These are phyloP conservation scores for Amblyopsis rosae DNA, from an alignment of 2,113 vertebrate species.

Conservation along the genomic window DNA sequence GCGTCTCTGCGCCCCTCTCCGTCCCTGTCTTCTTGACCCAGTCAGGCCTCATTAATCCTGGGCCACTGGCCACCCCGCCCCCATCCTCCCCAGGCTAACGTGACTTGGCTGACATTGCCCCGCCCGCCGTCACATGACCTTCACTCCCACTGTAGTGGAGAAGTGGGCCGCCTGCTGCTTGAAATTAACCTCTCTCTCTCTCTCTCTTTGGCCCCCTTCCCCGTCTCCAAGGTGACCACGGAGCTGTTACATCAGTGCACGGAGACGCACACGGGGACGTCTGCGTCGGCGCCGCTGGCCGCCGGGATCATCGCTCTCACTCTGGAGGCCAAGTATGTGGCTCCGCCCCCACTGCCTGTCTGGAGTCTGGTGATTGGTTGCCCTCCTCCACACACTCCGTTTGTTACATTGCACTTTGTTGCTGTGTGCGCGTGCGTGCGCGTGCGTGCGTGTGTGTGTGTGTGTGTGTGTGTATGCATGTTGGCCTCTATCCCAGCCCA, in stretches of 20 bases:
- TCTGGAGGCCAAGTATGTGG: slow-evolving; percentile 77
- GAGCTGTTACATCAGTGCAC: slow-evolving; percentile 78
- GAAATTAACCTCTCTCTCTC: slow-evolving; percentile 9
- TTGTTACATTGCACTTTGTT: background rate
- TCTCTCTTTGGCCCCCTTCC: background rate
- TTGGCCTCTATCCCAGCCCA: slow-evolving; percentile 42
- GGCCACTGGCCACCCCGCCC: slow-evolving; percentile 10
- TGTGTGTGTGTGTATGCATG: slow-evolving; percentile 12
- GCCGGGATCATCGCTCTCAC: slow-evolving; percentile 77
- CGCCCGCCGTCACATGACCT: slow-evolving; percentile 12
- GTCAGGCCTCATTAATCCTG: slow-evolving; percentile 49
- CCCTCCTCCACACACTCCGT: slow-evolving; percentile 1
- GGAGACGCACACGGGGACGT: slow-evolving; percentile 77
- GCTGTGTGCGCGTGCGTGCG: background rate
- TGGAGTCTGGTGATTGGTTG: background rate
- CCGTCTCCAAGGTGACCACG: slow-evolving; percentile 73
- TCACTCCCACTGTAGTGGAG: slow-evolving; percentile 23
- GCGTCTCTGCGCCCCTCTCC: background rate
- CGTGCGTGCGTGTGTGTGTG: background rate
- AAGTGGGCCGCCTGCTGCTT: slow-evolving; percentile 28
- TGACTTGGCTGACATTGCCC: background rate
- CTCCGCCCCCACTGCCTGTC: background rate
- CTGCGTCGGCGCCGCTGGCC: slow-evolving; percentile 75
- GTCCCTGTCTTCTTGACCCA: slow-evolving; percentile 45
- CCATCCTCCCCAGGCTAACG: too few relatives aligned